Percentiles rank a stretch among this genome's conserved stretches.
Conservation (phyloP, 2,113 vertebrate species). For the Dasypus novemcinctus region DNA sequence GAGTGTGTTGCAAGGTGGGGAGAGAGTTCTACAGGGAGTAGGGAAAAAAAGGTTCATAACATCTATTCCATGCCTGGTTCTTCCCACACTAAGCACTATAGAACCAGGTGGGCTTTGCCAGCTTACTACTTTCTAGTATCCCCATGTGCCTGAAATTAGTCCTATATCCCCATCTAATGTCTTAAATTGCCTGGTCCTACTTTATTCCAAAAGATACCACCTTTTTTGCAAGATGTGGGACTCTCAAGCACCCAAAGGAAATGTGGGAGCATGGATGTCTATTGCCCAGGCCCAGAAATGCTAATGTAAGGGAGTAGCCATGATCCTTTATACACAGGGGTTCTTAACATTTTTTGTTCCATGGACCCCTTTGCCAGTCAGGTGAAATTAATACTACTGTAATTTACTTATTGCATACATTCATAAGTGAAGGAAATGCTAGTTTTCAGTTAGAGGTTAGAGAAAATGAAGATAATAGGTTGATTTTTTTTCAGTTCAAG, state of each 20-base stretch:
- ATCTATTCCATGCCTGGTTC: background rate
- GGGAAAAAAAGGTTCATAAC: background rate
- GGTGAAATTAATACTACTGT: no score
- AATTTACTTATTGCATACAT: no score
- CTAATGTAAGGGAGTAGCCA: background rate
- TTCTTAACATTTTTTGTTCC: no score
- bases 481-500: no score
- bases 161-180: background rate
- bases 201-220: background rate
- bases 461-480: no score
- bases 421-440: no score
- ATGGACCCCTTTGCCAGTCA: no score
- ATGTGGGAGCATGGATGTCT: background rate
- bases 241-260: background rate
- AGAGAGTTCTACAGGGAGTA: no score
- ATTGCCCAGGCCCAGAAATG: background rate
- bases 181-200: background rate
- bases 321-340: no score
- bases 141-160: background rate
- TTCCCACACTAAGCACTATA: background rate
- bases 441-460: no score
- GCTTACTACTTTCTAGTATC: background rate
- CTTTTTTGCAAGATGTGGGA: background rate
- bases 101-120: background rate
- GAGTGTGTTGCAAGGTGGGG: background rate